phyloP scores from a whole-genome alignment of 2,888 invertebrate species.

The Capitulum mitella region DNA sequence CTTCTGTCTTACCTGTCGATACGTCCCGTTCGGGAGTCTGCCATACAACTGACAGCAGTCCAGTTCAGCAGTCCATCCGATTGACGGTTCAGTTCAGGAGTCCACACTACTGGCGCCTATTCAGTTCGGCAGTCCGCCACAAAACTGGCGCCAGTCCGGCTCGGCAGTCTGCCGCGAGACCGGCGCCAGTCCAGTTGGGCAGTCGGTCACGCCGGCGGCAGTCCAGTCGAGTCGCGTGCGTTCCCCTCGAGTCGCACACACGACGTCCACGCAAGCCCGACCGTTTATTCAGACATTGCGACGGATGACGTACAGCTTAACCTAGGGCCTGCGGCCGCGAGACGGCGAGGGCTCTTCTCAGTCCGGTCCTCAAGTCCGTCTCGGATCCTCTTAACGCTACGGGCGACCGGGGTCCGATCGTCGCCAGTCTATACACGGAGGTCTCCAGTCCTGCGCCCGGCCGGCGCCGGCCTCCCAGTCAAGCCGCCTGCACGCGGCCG shows the following conservation, averaged over 20 bases:
- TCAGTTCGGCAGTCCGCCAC: too few species aligned
- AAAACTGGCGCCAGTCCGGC: not conserved
- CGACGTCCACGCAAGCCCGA: not conserved
- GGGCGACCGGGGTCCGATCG: not conserved
- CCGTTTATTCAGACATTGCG: not conserved
- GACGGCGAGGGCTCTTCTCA: not conserved
- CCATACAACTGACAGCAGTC: too few species aligned
- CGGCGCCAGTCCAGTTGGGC: not conserved
- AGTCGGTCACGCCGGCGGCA: not conserved
- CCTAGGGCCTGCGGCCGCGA: not conserved
- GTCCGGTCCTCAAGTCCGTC: not conserved
- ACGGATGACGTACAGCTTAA: constrained; percentile 1
- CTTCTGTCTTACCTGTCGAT: too few species aligned
- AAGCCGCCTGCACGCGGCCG: too few species aligned
- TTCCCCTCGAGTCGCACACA: not conserved
- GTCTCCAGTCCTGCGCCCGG: not conserved
- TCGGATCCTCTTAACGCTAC: not conserved
- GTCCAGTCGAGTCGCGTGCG: not conserved
- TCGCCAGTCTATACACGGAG: not conserved
- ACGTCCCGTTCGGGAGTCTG: too few species aligned
- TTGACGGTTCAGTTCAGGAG: too few species aligned
- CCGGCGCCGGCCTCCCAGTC: too few species aligned
- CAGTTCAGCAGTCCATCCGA: too few species aligned
- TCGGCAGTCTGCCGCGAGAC: not conserved
- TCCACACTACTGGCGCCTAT: too few species aligned